phyloP scores from a whole-genome alignment of 2,113 vertebrate genomes.

The Lepisosteus oculatus region DNA sequence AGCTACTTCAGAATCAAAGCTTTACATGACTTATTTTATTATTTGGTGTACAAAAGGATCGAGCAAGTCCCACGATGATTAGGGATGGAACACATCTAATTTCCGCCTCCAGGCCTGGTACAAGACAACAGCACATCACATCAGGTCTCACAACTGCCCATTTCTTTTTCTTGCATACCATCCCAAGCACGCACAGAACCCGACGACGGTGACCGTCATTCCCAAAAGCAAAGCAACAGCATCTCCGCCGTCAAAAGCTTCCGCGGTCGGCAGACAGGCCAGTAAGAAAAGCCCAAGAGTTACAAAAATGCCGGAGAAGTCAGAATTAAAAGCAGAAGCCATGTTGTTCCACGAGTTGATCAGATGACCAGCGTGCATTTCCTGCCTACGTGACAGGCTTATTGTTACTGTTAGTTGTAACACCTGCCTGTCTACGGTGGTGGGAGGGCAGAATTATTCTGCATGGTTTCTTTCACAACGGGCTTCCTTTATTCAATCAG shows the following conservation, averaged over 20 bases:
- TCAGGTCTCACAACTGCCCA: slow-evolving; percentile 62
- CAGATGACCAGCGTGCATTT: slow-evolving; percentile 36
- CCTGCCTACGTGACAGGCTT: slow-evolving; percentile 26
- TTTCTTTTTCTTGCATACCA: slow-evolving; percentile 82
- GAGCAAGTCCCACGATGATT: too few species aligned
- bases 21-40: too few species aligned
- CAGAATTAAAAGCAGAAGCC: slow-evolving; percentile 43
- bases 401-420: too few species aligned
- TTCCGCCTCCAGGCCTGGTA: slow-evolving; percentile 34
- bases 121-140: slow-evolving; percentile 22
- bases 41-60: too few species aligned
- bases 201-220: slow-evolving; percentile 66
- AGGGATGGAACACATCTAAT: too few species aligned
- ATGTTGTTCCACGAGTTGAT: slow-evolving; percentile 55
- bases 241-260: slow-evolving; percentile 84
- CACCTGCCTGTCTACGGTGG: too few species aligned
- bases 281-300: slow-evolving; percentile 53
- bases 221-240: slow-evolving; percentile 77
- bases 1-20: too few species aligned
- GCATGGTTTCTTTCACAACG: too few species aligned
- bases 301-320: slow-evolving; percentile 28
- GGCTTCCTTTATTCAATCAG: too few species aligned
- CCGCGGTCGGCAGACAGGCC: slow-evolving; percentile 59
- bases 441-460: too few species aligned
- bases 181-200: slow-evolving; percentile 84